phyloP scores from a whole-genome alignment of 2,888 invertebrate genomes.

The Scrobipalpa costella region DNA sequence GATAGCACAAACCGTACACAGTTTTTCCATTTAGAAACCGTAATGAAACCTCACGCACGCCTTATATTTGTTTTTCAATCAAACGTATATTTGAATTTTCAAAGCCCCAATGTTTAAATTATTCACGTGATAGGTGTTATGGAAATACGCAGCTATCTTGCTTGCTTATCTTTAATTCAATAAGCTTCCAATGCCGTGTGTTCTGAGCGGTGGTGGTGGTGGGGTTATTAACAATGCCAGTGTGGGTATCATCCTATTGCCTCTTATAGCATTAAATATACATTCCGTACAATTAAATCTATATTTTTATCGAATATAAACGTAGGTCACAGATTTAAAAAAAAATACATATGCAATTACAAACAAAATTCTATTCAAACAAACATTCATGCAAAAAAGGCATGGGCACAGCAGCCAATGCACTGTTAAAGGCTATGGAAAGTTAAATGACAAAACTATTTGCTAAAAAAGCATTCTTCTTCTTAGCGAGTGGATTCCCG shows the following conservation, averaged over 20 bases:
- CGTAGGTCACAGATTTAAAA: no score
- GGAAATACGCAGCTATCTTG: neutral
- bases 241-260: no score
- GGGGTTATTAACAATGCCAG: neutral
- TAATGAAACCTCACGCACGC: constrained; percentile 77
- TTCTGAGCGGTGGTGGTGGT: neutral
- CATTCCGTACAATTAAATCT: no score
- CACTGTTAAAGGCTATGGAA: no score
- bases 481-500: no score
- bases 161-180: constrained; percentile 11
- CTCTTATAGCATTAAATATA: neutral
- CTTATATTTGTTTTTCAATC: constrained; percentile 70
- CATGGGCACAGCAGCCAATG: no score
- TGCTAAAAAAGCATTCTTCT: no score
- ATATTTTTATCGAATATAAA: no score
- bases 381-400: no score
- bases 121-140: neutral
- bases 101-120: neutral
- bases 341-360: no score
- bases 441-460: no score
- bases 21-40: constrained; percentile 77
- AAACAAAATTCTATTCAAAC: no score
- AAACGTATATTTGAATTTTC: constrained; percentile 35
- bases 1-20: constrained; percentile 80
- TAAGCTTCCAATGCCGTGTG: neutral